Conservation (phyloP, 2,888 invertebrate species). For the Hydrotaea diabolus region DNA sequence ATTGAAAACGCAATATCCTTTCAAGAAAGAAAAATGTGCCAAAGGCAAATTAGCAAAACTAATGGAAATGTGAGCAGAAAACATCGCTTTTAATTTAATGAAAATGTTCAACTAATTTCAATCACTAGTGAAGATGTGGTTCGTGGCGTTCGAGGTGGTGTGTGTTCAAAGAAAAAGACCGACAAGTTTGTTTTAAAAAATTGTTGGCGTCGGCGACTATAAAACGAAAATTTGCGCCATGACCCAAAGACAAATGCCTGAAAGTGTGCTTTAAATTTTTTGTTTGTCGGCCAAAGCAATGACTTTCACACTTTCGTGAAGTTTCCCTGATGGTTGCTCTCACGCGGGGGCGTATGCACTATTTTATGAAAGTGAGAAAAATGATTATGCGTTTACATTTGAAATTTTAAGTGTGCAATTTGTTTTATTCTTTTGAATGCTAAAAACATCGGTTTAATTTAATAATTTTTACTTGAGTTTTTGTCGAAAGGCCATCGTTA, state of each 20-base stretch:
- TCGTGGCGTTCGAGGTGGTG: too few species aligned
- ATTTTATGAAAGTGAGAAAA: too few species aligned
- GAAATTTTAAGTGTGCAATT: too few species aligned
- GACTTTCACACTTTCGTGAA: background rate
- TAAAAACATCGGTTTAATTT: too few species aligned
- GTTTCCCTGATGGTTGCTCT: too few species aligned
- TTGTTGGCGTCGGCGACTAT: background rate
- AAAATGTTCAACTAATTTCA: background rate
- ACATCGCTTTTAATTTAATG: background rate
- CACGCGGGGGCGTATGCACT: too few species aligned
- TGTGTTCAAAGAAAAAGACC: background rate
- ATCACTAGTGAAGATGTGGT: too few species aligned
- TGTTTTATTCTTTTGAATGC: too few species aligned
- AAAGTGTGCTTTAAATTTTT: slow-evolving; percentile 41
- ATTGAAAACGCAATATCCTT: background rate
- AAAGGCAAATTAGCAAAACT: background rate
- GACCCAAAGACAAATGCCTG: background rate
- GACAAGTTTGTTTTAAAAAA: background rate
- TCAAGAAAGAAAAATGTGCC: background rate
- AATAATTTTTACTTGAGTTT: too few species aligned
- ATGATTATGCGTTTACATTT: too few species aligned
- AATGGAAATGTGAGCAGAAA: background rate
- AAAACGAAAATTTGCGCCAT: background rate
- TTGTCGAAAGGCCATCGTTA: too few species aligned
- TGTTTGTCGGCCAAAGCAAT: slow-evolving; percentile 3